A percentile compares a stretch with the other conserved stretches of the same genome.
Conservation (phyloP, 2,888 invertebrate species). For the Octodonta nipae region DNA sequence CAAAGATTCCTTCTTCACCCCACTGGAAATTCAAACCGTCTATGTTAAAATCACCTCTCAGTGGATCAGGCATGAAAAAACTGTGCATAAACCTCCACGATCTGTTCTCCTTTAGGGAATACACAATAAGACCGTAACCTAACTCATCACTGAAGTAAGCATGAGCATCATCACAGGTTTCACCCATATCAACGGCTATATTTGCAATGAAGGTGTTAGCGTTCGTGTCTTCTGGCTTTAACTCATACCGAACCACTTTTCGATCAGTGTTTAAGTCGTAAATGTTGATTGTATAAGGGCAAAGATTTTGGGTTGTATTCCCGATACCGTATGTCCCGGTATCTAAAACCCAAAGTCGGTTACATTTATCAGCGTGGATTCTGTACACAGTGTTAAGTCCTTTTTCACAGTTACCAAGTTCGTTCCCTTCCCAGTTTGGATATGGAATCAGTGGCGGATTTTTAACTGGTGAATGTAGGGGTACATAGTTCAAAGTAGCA, state of each 20-base stretch:
- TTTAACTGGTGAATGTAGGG: slow-evolving; percentile 46
- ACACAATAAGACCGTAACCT: slow-evolving; percentile 67
- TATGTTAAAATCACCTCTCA: slow-evolving; percentile 64
- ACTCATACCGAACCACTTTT: slow-evolving; percentile 50
- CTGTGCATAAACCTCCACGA: slow-evolving; percentile 71
- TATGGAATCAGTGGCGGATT: slow-evolving; percentile 67
- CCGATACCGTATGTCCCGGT: slow-evolving; percentile 72
- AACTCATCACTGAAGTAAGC: slow-evolving; percentile 54
- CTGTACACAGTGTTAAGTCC: slow-evolving; percentile 68
- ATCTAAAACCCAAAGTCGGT: slow-evolving; percentile 71
- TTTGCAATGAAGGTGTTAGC: slow-evolving; percentile 73
- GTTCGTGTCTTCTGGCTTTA: slow-evolving; percentile 60
- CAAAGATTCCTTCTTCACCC: slow-evolving; percentile 59
- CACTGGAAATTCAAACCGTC: slow-evolving; percentile 75
- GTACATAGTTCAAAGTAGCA: slow-evolving; percentile 66
- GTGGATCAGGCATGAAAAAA: slow-evolving; percentile 69
- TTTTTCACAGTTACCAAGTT: slow-evolving; percentile 58
- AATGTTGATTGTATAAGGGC: slow-evolving; percentile 66
- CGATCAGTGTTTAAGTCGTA: slow-evolving; percentile 63
- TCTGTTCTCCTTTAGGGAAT: slow-evolving; percentile 61
- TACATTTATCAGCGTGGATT: slow-evolving; percentile 64
- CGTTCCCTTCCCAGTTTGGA: slow-evolving; percentile 62
- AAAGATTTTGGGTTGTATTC: slow-evolving; percentile 60
- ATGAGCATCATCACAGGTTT: slow-evolving; percentile 18
- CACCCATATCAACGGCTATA: slow-evolving; percentile 53